Percentiles rank a stretch among this genome's conserved stretches.
Evolutionary conservation across 2,888 invertebrate species (phyloP).

Genomic region (Boloria euphrosyne): DNA sequence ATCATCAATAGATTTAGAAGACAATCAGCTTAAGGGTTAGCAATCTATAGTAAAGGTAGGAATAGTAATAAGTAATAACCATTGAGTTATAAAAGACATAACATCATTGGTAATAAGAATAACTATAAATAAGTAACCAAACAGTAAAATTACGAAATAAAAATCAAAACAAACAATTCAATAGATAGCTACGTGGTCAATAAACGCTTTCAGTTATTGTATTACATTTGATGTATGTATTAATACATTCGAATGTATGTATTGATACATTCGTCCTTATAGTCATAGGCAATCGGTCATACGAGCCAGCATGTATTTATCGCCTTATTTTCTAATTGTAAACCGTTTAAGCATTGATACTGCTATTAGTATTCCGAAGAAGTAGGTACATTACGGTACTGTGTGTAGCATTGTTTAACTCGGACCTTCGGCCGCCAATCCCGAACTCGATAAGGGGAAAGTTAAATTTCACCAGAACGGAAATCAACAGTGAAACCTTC

Average conservation of each 20-base stretch:
- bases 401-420: constrained; percentile 59
- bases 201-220: too few relatives aligned
- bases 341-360: constrained; percentile 34
- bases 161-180: too few relatives aligned
- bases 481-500: constrained; percentile 42
- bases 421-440: constrained; percentile 59
- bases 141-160: too few relatives aligned
- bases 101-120: too few relatives aligned
- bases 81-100: too few relatives aligned
- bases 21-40: too few relatives aligned
- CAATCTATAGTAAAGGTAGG: too few relatives aligned
- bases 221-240: too few relatives aligned
- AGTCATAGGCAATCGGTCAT: background rate
- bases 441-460: constrained; percentile 65
- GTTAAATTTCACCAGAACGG: constrained; percentile 64
- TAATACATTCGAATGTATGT: background rate
- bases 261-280: background rate
- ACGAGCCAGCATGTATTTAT: constrained; percentile 28
- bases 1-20: too few relatives aligned
- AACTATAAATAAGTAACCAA: too few relatives aligned
- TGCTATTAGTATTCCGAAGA: constrained; percentile 62
- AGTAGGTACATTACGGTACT: constrained; percentile 53
- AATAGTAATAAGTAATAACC: too few relatives aligned
- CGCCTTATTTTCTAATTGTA: constrained; percentile 37
- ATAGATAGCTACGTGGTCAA: too few relatives aligned